Evolutionary conservation across 2,113 vertebrate species (phyloP).

Genomic region (Panurus biarmicus): DNA sequence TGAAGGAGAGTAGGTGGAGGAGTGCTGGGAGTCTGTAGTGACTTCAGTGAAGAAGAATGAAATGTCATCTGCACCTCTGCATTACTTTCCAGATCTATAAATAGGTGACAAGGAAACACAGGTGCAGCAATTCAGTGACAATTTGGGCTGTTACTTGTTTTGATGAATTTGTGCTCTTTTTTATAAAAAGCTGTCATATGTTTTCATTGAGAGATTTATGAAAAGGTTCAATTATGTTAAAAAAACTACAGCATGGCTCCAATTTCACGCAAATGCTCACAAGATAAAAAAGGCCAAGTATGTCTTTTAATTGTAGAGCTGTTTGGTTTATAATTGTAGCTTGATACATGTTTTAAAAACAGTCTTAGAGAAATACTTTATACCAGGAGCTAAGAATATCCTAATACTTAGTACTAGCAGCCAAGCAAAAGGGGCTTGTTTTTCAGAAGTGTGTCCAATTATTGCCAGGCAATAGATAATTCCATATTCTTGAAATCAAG

Average conservation of each 20-base stretch:
- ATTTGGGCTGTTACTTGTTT: background rate
- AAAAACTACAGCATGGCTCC: background rate
- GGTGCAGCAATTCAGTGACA: background rate
- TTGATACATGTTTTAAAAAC: background rate
- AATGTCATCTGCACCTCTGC: background rate
- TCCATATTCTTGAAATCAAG: background rate
- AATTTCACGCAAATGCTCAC: background rate
- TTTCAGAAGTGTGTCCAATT: background rate
- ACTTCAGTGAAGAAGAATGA: background rate
- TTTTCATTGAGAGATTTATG: conserved; percentile 38
- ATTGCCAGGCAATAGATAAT: background rate
- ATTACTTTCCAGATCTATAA: background rate
- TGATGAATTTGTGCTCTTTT: conserved; percentile 3
- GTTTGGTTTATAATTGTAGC: conserved; percentile 3
- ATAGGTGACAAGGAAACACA: background rate
- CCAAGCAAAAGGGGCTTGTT: background rate
- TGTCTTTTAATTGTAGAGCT: conserved; percentile 12
- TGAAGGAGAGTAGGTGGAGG: background rate
- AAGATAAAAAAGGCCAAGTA: background rate
- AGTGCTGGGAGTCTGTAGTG: background rate
- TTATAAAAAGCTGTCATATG: background rate
- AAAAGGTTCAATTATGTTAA: conserved; percentile 9
- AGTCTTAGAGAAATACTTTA: background rate
- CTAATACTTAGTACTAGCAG: background rate
- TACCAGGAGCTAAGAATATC: background rate